phyloP scores from a whole-genome alignment of 2,113 vertebrate species.

The Accipiter cooperii region DNA sequence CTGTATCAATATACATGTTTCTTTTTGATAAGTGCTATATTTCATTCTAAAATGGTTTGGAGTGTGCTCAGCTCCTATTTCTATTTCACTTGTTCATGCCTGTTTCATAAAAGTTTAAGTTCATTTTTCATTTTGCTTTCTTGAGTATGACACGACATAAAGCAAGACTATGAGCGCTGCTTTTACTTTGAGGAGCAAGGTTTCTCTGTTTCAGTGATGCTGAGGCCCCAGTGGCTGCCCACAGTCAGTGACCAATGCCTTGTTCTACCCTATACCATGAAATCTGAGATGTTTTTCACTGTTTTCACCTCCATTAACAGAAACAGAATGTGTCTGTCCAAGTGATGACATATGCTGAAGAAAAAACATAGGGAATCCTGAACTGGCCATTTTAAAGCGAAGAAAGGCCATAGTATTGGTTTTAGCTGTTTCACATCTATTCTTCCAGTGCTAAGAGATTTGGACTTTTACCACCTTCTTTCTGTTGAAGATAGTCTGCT shows the following conservation, averaged over 20 bases:
- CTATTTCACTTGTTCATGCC: not conserved
- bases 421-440: not conserved
- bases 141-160: not conserved
- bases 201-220: not conserved
- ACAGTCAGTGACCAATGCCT: not conserved
- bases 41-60: not conserved
- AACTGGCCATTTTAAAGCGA: not conserved
- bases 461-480: not conserved
- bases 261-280: not conserved
- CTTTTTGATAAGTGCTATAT: not conserved
- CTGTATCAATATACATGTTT: not conserved
- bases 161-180: not conserved
- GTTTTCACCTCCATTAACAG: not conserved
- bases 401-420: not conserved
- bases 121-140: not conserved
- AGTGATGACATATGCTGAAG: not conserved
- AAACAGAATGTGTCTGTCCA: not conserved
- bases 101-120: not conserved
- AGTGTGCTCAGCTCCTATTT: not conserved
- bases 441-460: not conserved
- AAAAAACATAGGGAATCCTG: not conserved
- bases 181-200: not conserved
- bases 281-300: not conserved
- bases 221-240: rapidly evolving
- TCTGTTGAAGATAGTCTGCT: not conserved